Conservation (phyloP, 2,113 vertebrate species). For the Mus musculus region GRCm39 chr10:90985001-90985500, state of each 20-base stretch:
- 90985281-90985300: conserved; percentile 86
- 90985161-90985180: conserved; percentile 85
- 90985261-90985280: conserved; percentile 85
- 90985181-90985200: conserved; percentile 83
- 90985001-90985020: conserved; percentile 89
- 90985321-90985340: conserved; percentile 86
- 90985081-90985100: conserved; percentile 92
- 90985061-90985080: conserved; percentile 89
- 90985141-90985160: conserved; percentile 89
- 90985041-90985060: conserved; percentile 88
- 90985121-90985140: conserved; percentile 89
- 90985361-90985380: conserved; percentile 86
- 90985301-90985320: conserved; percentile 83
- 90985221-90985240: conserved; percentile 85
- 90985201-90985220: conserved; percentile 81
- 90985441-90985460: conserved; percentile 95
- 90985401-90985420: conserved; percentile 95
- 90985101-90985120: conserved; percentile 92
- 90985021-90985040: conserved; percentile 86
- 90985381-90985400: conserved; percentile 95
- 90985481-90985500: conserved; percentile 87
- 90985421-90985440: conserved; percentile 88
- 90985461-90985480: conserved; percentile 86
- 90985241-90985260: conserved; percentile 87
- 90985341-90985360: not conserved